Percentiles rank a stretch among this genome's conserved stretches.
Evolutionary conservation across 1,140 invertebrate genomes (phyloP).

Genomic region (Papilio polytes): DNA sequence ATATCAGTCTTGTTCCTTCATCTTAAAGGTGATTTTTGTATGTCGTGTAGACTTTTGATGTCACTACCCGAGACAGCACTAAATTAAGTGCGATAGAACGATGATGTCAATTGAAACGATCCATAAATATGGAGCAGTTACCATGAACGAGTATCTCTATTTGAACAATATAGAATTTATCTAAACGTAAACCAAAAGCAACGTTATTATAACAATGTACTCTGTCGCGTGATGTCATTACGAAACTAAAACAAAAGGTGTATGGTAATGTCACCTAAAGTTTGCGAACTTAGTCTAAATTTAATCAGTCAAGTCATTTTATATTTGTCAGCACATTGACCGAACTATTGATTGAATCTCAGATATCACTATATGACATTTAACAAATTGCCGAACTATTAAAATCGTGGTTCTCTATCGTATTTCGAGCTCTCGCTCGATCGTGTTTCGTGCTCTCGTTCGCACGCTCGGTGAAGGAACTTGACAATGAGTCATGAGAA

Average conservation of each 20-base stretch:
- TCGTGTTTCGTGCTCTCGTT: too few relatives aligned
- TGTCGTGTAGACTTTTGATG: background rate
- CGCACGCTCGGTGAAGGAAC: too few relatives aligned
- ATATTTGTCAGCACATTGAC: background rate
- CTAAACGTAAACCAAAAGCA: slow-evolving; percentile 1
- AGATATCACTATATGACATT: too few relatives aligned
- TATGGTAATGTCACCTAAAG: background rate
- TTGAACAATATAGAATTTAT: background rate
- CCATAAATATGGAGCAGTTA: slow-evolving; percentile 29
- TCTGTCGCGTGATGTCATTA: background rate
- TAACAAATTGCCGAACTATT: too few relatives aligned
- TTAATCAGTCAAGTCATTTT: background rate
- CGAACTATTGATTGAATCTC: too few relatives aligned
- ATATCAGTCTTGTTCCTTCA: background rate
- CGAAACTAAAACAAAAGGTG: slow-evolving; percentile 32
- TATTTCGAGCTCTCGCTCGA: too few relatives aligned
- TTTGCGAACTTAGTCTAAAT: background rate
- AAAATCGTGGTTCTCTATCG: too few relatives aligned
- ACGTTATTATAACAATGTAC: slow-evolving; percentile 8
- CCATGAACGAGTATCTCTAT: slow-evolving; percentile 12
- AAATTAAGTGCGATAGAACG: slow-evolving; percentile 29
- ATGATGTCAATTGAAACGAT: slow-evolving; percentile 28
- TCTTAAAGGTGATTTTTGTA: background rate
- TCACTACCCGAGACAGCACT: background rate
- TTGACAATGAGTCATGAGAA: too few relatives aligned